These are phyloP conservation scores for Lycia hirtaria DNA, from an alignment of 2,888 invertebrate species.

Conservation along the genomic window DNA sequence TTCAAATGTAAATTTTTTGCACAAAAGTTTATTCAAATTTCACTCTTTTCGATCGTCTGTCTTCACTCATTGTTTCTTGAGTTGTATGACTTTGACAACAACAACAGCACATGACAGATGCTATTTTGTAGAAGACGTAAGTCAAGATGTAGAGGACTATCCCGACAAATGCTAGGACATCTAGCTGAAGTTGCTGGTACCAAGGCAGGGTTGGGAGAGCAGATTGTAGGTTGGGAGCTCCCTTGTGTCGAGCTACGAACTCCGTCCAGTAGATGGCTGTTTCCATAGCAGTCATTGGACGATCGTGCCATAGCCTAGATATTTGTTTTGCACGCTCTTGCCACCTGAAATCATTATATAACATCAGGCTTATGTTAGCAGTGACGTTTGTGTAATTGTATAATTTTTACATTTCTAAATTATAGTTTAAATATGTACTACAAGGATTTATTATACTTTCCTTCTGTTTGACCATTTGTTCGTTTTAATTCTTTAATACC, in stretches of 20 bases:
- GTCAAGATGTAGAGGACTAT: slow-evolving; percentile 65
- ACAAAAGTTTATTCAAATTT: slow-evolving; percentile 71
- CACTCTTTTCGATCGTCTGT: slow-evolving; percentile 68
- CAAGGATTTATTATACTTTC: no score
- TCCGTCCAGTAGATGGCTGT: slow-evolving; percentile 86
- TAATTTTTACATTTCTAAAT: no score
- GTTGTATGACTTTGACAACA: slow-evolving; percentile 57
- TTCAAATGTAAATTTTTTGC: slow-evolving; percentile 16
- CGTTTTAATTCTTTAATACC: no score
- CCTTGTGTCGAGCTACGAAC: slow-evolving; percentile 79
- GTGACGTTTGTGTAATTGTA: no score
- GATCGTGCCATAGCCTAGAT: slow-evolving; percentile 82
- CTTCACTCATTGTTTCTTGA: slow-evolving; percentile 52
- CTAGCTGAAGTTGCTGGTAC: slow-evolving; percentile 74
- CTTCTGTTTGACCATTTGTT: no score
- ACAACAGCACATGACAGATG: slow-evolving; percentile 68
- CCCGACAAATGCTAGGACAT: slow-evolving; percentile 71
- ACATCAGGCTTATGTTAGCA: no score
- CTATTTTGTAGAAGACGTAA: slow-evolving; percentile 65
- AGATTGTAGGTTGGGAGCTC: slow-evolving; percentile 72
- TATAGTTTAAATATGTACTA: no score
- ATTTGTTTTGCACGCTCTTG: slow-evolving; percentile 72
- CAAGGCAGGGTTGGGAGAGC: slow-evolving; percentile 64
- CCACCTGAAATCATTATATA: slow-evolving; percentile 62
- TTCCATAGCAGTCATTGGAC: slow-evolving; percentile 80